Percentiles rank a stretch among this genome's conserved stretches.
These are phyloP conservation scores for Pherbina coryleti DNA, from an alignment of 2,888 invertebrate genomes.

Conservation along the genomic window DNA sequence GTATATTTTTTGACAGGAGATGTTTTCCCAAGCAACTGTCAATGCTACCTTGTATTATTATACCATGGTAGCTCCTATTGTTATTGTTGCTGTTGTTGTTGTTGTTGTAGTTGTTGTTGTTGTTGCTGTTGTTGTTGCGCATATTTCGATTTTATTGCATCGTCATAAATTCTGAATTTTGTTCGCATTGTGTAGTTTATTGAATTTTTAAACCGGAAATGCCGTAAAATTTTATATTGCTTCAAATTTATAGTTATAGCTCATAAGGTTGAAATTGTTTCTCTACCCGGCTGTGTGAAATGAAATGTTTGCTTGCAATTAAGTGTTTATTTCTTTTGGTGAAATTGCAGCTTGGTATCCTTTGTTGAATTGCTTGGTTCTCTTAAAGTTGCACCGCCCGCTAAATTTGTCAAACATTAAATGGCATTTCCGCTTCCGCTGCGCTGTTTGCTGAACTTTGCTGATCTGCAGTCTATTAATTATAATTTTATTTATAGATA, in stretches of 20 bases:
- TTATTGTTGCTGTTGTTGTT: constrained; percentile 24
- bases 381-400: neutral
- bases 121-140: constrained; percentile 13
- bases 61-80: neutral
- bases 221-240: neutral
- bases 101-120: too few relatives aligned
- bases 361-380: neutral
- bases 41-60: too few relatives aligned
- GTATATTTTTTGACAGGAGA: too few relatives aligned
- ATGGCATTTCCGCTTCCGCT: neutral
- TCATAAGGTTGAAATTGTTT: neutral
- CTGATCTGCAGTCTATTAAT: constrained; percentile 40
- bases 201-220: neutral
- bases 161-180: constrained; percentile 15
- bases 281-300: too few relatives aligned
- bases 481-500: constrained; percentile 35
- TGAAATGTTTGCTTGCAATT: too few relatives aligned
- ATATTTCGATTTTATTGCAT: constrained; percentile 14
- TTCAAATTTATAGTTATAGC: neutral
- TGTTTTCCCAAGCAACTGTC: too few relatives aligned
- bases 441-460: neutral
- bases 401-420: neutral
- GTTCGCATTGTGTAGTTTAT: neutral
- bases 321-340: too few relatives aligned
- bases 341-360: too few relatives aligned